These are phyloP conservation scores for Lochmaea capreae DNA, from an alignment of 2,888 invertebrate genomes.

Conservation along the genomic window DNA sequence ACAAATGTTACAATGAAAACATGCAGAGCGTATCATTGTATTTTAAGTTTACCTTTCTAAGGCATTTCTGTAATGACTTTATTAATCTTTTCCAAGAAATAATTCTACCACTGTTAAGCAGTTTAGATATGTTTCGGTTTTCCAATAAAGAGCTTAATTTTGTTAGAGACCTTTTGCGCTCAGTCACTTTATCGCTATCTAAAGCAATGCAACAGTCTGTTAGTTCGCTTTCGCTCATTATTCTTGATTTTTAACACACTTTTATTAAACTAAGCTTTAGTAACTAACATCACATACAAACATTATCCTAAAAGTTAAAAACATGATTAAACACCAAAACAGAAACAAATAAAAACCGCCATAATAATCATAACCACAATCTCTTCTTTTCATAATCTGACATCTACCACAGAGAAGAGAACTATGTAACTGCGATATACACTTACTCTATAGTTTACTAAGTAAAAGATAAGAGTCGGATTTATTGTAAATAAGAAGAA, in stretches of 20 bases:
- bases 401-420: background rate
- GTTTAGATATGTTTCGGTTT: constrained; percentile 37
- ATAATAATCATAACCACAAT: background rate
- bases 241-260: constrained; percentile 1
- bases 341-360: background rate
- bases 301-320: background rate
- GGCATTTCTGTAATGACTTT: constrained; percentile 46
- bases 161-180: constrained; percentile 49
- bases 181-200: constrained; percentile 42
- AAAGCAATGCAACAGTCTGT: constrained; percentile 5
- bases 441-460: too few relatives aligned
- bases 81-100: constrained; percentile 48
- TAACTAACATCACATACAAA: background rate
- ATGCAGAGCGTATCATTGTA: background rate
- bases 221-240: constrained; percentile 11
- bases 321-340: background rate
- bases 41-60: constrained; percentile 48
- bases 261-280: background rate
- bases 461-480: too few relatives aligned
- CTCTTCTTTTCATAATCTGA: background rate
- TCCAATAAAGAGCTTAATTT: constrained; percentile 43
- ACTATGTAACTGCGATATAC: too few relatives aligned
- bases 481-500: too few relatives aligned
- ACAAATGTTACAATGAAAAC: constrained; percentile 22
- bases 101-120: constrained; percentile 35